Evolutionary conservation across 2,797 vertebrate species (phyloP), one percentile per base, ranked within the genome.

Genomic region (Crocodylus rhombifer): DNA sequence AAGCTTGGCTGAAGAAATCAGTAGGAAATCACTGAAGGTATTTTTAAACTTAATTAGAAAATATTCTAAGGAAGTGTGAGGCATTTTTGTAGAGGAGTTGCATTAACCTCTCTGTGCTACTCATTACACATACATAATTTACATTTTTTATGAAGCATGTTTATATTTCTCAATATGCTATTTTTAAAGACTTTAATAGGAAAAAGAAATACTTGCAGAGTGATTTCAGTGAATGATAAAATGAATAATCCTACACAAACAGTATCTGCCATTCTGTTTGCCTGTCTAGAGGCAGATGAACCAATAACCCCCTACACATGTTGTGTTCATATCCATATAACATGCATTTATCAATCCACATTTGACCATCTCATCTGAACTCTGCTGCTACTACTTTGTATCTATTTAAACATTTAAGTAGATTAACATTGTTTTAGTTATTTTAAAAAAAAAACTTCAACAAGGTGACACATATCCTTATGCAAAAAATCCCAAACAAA

Each of bases 41-140:
- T 91, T 97, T 96, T 91, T 91, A 62, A 87, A 64, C 76, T 91
- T 96, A 56, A 26, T 74, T 92, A 73, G 60, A 26, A 96, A 95
- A 76, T 92, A 87, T 89, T 93, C 25, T 78, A 88, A 88, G 56
- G 83, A 96, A 51, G 67, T 93, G 82, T 56, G 81, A 60, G 86
- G 56, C 74, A 64, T 56, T 90, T 61, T 58, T 91, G 71, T 81
- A 87, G 73, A 95, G 71, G 83, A 86, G 62, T 87, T 80, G 51
- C 30, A 42, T 92, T n/a, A 55, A 36, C 90, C 80, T 95, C 92
- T 33, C 25, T 76, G 30, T 79, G 69, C 28, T 92, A 16, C 42
- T 57, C 63, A 28, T 92, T 91, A n/a, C 51, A 71, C 20, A 85
- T 12, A 60, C 78, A 55, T 78, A 26, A 16, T 79, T 76, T 81